Evolutionary conservation across 2,113 vertebrate genomes (phyloP), one percentile per base, ranked within the genome.

Genomic region (Odontophorus gujanensis): DNA sequence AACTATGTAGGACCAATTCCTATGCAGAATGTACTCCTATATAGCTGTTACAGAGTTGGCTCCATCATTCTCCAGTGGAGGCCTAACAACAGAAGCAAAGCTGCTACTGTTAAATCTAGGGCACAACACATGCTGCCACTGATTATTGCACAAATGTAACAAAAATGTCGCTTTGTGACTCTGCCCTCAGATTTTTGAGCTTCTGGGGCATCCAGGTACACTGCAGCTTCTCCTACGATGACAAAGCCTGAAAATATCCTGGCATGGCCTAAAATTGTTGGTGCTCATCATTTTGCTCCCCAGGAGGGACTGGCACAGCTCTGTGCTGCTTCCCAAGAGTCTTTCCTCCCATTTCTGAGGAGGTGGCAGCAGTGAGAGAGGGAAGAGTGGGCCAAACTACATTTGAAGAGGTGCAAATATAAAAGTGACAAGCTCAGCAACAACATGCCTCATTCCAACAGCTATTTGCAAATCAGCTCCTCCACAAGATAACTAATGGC

Each of bases 81-180:
- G 3, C 13, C 48, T 82, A 18, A 30, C 72, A 18, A 30, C n/a
- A 19, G 28, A 73, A n/a, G 43, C 79, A 42, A 61, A 82, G 62
- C 8, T 0, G 0, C 34, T 9, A 28, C 20, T 0, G 0, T 61
- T 30, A 83, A 85, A 90, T 9, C 30, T 17, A 43, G 38, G 1
- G 3, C 0, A 1, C 55, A 53, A 69, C 85, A 82, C 14, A 4
- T 45, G 20, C 55, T 77, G n/a, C 8, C 48, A 43, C 10, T 61
- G 36, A 69, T 45, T 4, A 5, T 21, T 48, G 76, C 51, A 3
- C 4, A 68, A 85, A 48, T 57, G 48, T 20, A 9, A 24, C 36
- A 18, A 34, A 38, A 30, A 66, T 5, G 3, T 40, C 4, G 5
- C 4, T 4, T 57, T 25, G 75, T 72, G 34, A 43, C 18, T 68